Percentiles rank a stretch among this genome's conserved stretches.
Evolutionary conservation across 2,888 invertebrate species (phyloP).

Genomic region (Maniola hyperantus): DNA sequence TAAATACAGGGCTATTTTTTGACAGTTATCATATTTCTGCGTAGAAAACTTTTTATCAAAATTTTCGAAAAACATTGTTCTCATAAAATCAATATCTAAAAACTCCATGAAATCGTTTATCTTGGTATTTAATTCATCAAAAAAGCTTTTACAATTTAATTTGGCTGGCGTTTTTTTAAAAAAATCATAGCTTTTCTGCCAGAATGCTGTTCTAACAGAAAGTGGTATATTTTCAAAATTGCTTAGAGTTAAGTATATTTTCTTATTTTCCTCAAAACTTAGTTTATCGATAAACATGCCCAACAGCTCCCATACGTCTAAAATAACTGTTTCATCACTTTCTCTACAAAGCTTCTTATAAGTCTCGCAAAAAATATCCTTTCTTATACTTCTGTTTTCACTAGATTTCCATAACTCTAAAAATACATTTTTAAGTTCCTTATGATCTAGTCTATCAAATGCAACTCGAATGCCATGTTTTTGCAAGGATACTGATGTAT

Average conservation of each 20-base stretch:
- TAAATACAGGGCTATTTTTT: slow-evolving; percentile 51
- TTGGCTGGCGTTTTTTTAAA: slow-evolving; percentile 48
- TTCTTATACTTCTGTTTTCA: slow-evolving; percentile 61
- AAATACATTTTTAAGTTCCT: slow-evolving; percentile 52
- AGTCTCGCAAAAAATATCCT: slow-evolving; percentile 55
- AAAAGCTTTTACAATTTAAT: slow-evolving; percentile 37
- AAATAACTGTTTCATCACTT: slow-evolving; percentile 46
- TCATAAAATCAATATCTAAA: slow-evolving; percentile 51
- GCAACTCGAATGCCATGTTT: slow-evolving; percentile 64
- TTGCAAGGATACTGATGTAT: slow-evolving; percentile 62
- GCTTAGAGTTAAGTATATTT: slow-evolving; percentile 52
- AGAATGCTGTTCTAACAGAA: slow-evolving; percentile 50
- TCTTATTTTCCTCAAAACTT: slow-evolving; percentile 57
- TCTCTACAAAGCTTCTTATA: slow-evolving; percentile 55
- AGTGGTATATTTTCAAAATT: slow-evolving; percentile 50
- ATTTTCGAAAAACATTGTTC: slow-evolving; percentile 50
- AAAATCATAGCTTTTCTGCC: slow-evolving; percentile 55
- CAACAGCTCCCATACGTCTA: slow-evolving; percentile 54
- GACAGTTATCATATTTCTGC: slow-evolving; percentile 20
- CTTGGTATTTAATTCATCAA: slow-evolving; percentile 42
- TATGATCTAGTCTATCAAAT: slow-evolving; percentile 50
- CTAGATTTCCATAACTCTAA: slow-evolving; percentile 54
- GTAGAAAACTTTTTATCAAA: slow-evolving; percentile 47
- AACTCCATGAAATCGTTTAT: slow-evolving; percentile 52
- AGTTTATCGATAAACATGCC: slow-evolving; percentile 58